phyloP scores from a whole-genome alignment of 2,888 invertebrate species.

The Thymelicus acteon region DNA sequence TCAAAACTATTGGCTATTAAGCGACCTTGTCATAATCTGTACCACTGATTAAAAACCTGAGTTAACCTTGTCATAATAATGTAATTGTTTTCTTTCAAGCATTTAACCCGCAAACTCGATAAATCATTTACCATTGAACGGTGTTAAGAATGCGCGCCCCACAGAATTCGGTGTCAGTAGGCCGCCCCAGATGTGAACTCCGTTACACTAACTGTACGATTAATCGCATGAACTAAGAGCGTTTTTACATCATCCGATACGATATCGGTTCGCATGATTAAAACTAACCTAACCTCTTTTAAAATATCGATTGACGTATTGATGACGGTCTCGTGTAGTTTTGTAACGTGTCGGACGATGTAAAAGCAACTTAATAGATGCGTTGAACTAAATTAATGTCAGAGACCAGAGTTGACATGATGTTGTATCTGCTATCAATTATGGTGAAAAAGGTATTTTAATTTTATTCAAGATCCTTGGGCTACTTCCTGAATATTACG shows the following conservation, averaged over 20 bases:
- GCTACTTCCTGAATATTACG: too few relatives aligned
- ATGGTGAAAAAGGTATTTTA: too few relatives aligned
- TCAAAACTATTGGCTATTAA: background rate
- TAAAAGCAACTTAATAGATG: slow-evolving; percentile 15
- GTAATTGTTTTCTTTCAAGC: slow-evolving; percentile 13
- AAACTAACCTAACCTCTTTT: background rate
- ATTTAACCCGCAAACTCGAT: slow-evolving; percentile 11
- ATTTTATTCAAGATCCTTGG: too few relatives aligned
- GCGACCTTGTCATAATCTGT: slow-evolving; percentile 26
- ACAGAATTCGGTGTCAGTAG: slow-evolving; percentile 74
- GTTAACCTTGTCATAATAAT: background rate
- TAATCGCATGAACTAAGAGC: slow-evolving; percentile 55
- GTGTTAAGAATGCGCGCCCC: slow-evolving; percentile 42
- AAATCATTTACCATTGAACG: slow-evolving; percentile 27
- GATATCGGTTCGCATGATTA: slow-evolving; percentile 1
- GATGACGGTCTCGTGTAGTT: background rate
- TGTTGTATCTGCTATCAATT: background rate
- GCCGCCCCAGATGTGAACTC: slow-evolving; percentile 73
- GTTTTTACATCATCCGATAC: slow-evolving; percentile 48
- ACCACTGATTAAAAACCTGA: background rate
- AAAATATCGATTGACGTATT: too few relatives aligned
- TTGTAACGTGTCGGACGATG: slow-evolving; percentile 18
- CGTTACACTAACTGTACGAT: slow-evolving; percentile 81
- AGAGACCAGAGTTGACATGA: background rate
- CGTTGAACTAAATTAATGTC: slow-evolving; percentile 17